phyloP scores from a whole-genome alignment of 2,797 vertebrate genomes.

The Hirundo rustica region DNA sequence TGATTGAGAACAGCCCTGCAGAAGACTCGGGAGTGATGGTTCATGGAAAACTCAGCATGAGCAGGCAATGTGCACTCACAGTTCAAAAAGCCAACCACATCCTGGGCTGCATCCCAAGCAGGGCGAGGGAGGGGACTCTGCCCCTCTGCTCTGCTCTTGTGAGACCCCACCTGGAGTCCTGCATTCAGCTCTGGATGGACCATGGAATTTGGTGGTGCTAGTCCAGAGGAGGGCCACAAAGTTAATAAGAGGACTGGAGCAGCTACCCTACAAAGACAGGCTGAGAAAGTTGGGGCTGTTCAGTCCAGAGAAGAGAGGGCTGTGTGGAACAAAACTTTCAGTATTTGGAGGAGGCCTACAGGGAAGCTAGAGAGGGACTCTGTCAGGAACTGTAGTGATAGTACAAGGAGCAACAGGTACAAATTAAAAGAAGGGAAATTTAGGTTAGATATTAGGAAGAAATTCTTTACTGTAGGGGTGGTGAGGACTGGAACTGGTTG shows the following conservation, averaged over 20 bases:
- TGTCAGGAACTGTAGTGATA: not conserved
- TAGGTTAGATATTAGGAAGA: not conserved
- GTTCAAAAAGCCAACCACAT: not conserved
- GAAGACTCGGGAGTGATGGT: not conserved
- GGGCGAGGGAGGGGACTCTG: not conserved
- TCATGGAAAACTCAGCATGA: not conserved
- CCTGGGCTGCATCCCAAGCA: not conserved
- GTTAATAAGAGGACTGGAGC: not conserved
- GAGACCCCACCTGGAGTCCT: not conserved
- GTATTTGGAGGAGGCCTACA: not conserved
- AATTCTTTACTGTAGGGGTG: not conserved
- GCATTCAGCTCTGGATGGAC: not conserved
- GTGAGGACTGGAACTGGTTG: not conserved
- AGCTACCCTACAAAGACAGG: not conserved
- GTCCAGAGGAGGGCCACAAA: not conserved
- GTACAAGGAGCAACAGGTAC: not conserved
- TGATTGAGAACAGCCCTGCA: not conserved
- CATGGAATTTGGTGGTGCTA: not conserved
- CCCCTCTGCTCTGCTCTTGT: not conserved
- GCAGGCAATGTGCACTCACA: rapidly evolving
- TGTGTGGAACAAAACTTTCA: not conserved
- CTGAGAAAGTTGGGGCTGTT: not conserved
- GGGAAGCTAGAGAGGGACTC: not conserved
- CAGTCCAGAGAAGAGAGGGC: not conserved
- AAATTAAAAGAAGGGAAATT: not conserved